A percentile compares a stretch with the other conserved stretches of the same genome.
Evolutionary conservation across 2,113 vertebrate genomes (phyloP).

Genomic region (Cygnus buccinator): DNA sequence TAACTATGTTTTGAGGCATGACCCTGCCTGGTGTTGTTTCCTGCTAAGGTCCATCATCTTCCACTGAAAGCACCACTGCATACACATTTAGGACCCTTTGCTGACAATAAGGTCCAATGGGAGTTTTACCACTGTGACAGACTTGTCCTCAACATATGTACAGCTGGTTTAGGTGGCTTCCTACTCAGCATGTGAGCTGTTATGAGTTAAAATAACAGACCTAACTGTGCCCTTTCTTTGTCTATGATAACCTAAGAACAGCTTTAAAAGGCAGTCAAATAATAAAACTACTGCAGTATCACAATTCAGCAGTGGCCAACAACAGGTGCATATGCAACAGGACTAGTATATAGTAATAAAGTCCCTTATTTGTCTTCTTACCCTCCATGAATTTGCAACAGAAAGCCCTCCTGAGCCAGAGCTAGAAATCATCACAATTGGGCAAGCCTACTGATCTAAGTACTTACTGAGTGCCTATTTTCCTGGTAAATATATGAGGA

Average conservation of each 20-base stretch:
- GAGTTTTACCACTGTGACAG: not conserved
- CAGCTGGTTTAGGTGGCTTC: not conserved
- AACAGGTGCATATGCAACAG: not conserved
- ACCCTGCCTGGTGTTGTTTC: slow-evolving; percentile 2
- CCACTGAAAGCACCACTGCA: not conserved
- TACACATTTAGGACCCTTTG: not conserved
- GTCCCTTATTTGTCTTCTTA: not conserved
- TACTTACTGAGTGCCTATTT: not conserved
- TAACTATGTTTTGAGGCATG: slow-evolving; percentile 15
- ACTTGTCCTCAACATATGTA: not conserved
- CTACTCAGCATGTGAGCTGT: not conserved
- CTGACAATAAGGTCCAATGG: not conserved
- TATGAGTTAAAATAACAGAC: not conserved
- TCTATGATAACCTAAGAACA: not conserved
- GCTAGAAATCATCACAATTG: not conserved
- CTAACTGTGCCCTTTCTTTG: not conserved
- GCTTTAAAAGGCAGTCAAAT: not conserved
- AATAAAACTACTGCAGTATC: not conserved
- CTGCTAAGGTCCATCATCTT: not conserved
- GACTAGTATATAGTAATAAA: not conserved
- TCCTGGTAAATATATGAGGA: not conserved
- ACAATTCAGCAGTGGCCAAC: rapidly evolving
- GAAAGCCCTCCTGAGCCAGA: not conserved
- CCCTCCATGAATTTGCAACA: not conserved
- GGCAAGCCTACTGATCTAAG: not conserved